phyloP scores from a whole-genome alignment of 1,140 invertebrate genomes.

The Colletes latitarsis region DNA sequence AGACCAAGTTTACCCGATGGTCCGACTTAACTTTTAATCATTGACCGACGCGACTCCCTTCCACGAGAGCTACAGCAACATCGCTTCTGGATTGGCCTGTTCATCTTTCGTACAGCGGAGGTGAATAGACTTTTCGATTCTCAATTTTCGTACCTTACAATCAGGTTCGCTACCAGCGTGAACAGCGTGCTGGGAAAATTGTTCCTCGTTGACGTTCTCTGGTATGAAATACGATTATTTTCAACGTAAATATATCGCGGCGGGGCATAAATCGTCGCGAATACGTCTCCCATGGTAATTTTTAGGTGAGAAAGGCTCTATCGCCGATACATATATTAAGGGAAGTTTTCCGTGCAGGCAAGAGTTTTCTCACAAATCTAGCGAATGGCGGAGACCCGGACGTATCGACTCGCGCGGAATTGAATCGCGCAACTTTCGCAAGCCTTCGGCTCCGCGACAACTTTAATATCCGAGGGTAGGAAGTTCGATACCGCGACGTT shows the following conservation, averaged over 20 bases:
- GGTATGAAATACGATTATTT: slow-evolving; percentile 10
- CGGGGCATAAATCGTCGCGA: neutral
- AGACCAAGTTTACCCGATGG: neutral
- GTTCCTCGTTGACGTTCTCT: neutral
- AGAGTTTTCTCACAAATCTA: slow-evolving; percentile 39
- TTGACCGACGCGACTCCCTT: neutral
- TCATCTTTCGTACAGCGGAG: no score
- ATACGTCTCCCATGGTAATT: neutral
- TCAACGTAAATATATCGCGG: neutral
- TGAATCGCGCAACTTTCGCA: slow-evolving; percentile 49
- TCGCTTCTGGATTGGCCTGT: no score
- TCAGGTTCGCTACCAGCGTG: no score
- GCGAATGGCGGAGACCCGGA: neutral
- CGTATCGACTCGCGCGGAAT: slow-evolving; percentile 9
- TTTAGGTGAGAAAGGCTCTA: neutral
- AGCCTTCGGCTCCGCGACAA: slow-evolving; percentile 14
- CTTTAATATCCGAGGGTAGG: slow-evolving; percentile 39
- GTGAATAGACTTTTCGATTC: no score
- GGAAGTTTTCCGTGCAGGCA: neutral
- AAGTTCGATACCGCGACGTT: no score
- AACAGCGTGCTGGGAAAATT: no score
- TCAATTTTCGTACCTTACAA: no score
- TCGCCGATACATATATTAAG: neutral
- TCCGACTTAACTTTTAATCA: neutral
- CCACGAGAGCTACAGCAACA: no score